Percentiles rank a stretch among this genome's conserved stretches.
These are phyloP conservation scores for Coregonus suidteri DNA, from an alignment of 2,797 vertebrate species.

Conservation along the genomic window DNA sequence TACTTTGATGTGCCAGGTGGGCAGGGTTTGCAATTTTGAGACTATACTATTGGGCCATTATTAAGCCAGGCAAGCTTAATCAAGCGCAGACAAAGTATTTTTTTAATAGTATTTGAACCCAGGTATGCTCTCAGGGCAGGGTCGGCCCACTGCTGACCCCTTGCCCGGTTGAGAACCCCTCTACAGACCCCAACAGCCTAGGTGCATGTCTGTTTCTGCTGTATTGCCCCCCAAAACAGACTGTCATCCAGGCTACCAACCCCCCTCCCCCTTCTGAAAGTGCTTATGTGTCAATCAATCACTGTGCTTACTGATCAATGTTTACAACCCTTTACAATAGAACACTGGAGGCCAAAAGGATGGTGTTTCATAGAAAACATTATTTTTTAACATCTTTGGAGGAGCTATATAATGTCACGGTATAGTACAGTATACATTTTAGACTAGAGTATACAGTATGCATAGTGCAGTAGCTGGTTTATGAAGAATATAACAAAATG, in stretches of 20 bases:
- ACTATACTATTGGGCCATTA: neutral
- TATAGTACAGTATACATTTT: no score
- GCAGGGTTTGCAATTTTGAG: neutral
- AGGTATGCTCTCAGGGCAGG: slow-evolving; percentile 1
- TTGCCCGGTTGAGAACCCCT: slow-evolving; percentile 11
- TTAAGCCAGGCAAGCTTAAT: neutral
- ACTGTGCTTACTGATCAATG: slow-evolving; percentile 73
- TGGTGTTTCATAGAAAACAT: slow-evolving; percentile 10
- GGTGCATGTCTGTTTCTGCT: neutral
- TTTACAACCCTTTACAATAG: slow-evolving; percentile 65
- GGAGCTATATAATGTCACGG: neutral
- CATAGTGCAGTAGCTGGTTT: slow-evolving; percentile 12
- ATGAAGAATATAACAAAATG: neutral
- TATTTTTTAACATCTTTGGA: neutral
- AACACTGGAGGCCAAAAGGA: slow-evolving; percentile 11
- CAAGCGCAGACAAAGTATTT: neutral
- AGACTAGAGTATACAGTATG: no score
- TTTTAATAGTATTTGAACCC: slow-evolving; percentile 6
- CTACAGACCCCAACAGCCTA: slow-evolving; percentile 1
- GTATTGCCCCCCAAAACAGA: slow-evolving; percentile 24
- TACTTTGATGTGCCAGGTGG: neutral
- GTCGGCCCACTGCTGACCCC: neutral
- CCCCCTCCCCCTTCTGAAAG: neutral
- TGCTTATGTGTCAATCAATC: slow-evolving; percentile 65
- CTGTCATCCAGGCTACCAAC: neutral